phyloP scores from a whole-genome alignment of 2,113 vertebrate species.

The Xiphorhynchus elegans region DNA sequence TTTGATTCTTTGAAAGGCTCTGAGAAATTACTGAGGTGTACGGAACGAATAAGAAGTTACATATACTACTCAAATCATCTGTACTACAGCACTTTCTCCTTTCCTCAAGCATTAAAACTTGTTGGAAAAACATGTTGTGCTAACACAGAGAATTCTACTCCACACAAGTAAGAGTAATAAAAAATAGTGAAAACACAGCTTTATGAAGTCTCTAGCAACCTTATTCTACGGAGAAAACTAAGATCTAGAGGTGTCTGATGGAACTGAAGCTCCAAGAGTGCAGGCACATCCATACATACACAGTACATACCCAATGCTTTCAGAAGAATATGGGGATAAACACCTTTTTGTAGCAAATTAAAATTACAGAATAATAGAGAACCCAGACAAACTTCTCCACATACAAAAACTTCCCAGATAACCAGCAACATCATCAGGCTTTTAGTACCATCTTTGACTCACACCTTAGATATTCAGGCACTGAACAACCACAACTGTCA shows the following conservation, averaged over 20 bases:
- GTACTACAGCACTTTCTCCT: neutral
- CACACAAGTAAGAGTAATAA: neutral
- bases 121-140: neutral
- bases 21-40: slow-evolving; percentile 18
- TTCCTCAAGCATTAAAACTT: slow-evolving; percentile 9
- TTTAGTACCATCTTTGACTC: neutral
- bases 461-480: neutral
- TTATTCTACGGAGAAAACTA: neutral
- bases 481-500: neutral
- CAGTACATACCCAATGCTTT: neutral
- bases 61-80: slow-evolving; percentile 6
- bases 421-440: neutral
- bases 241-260: neutral
- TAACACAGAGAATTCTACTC: neutral
- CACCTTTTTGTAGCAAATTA: neutral
- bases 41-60: neutral
- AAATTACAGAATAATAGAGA: neutral
- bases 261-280: neutral
- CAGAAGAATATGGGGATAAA: neutral
- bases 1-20: neutral
- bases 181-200: neutral
- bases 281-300: neutral
- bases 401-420: neutral
- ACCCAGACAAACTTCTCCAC: neutral
- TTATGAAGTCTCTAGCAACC: neutral